Evolutionary conservation across 2,113 vertebrate genomes (phyloP), one percentile per base, ranked within the genome.

Genomic region (Thunnus maccoyii): DNA sequence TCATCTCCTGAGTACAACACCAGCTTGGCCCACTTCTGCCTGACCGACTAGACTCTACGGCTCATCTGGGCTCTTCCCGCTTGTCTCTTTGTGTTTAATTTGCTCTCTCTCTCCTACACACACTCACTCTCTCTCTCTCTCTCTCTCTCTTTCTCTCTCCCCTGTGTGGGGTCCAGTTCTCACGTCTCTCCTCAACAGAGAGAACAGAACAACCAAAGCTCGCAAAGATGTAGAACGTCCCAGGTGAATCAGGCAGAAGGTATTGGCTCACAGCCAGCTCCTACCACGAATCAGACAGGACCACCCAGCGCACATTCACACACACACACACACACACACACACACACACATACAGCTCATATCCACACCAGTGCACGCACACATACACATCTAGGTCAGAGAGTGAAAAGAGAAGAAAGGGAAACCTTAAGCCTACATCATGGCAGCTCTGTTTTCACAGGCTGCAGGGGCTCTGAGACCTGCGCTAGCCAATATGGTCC

Each of bases 21-120:
- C 88, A 91, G 88, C 87, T 87, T 94, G 93, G 91, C 93, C 93
- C 89, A 91, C 93, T 94, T 93, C 91, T 90, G 91, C 88, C 87
- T 92, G 86, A 85, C 83, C 85, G 87, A 88, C 86, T 88, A 88
- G 86, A 89, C 91, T 89, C 67, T 36, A 6, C 56, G 12, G 63
- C 87, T 90, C 89, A 87, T 91, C 78, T 75, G 79, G 76, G 71
- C 85, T 85, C 77, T 76, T 84, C 77, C 67, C 73, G 83, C 80
- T 78, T 78, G 80, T 89, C 86, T 83, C 87, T 89, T 87, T 87
- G 75, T 87, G 77, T 85, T 87, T 88, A 70, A 76, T 87, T 87
- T 80, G 74, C 63, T 50, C 77, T n/a, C 67, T n/a, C 67, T 66
- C 36, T 41, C 36, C 36, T 41, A 41, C 36, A 41, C 36, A 41